Percentiles rank a stretch among this genome's conserved stretches.
Conservation (phyloP, 2,113 vertebrate genomes). For the Rousettus leschenaultii region DNA sequence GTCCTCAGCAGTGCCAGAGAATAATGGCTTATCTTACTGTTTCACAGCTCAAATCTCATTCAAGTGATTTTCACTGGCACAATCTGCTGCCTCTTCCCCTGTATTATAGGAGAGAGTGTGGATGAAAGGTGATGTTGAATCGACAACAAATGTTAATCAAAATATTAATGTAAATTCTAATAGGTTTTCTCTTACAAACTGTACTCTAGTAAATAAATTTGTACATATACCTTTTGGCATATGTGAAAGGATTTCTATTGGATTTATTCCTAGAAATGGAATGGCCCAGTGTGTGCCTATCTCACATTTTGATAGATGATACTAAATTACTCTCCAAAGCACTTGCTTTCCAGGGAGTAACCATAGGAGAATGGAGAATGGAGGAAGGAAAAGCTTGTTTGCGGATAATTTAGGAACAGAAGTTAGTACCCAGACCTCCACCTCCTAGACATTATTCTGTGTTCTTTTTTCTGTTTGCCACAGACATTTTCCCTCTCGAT, state of each 20-base stretch:
- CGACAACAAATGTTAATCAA: background rate
- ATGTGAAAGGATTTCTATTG: background rate
- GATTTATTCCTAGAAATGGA: background rate
- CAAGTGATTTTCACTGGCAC: background rate
- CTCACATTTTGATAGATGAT: background rate
- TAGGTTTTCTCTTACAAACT: background rate
- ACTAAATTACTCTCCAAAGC: conserved; percentile 19
- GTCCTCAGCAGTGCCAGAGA: background rate
- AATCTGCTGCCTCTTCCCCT: background rate
- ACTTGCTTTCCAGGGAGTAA: conserved; percentile 24
- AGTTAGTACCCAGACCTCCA: background rate
- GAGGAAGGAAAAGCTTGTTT: background rate
- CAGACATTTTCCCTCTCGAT: background rate
- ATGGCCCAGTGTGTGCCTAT: background rate
- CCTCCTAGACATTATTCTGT: background rate
- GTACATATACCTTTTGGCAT: background rate
- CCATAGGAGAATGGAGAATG: background rate
- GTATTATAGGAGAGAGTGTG: background rate
- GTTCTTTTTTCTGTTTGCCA: background rate
- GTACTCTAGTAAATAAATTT: background rate
- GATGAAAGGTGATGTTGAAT: background rate
- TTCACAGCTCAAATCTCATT: background rate
- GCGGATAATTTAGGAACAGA: background rate
- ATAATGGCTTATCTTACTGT: background rate
- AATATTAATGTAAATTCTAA: background rate